Evolutionary conservation across 2,797 vertebrate species (phyloP).

Genomic region (Remorina albescens): DNA sequence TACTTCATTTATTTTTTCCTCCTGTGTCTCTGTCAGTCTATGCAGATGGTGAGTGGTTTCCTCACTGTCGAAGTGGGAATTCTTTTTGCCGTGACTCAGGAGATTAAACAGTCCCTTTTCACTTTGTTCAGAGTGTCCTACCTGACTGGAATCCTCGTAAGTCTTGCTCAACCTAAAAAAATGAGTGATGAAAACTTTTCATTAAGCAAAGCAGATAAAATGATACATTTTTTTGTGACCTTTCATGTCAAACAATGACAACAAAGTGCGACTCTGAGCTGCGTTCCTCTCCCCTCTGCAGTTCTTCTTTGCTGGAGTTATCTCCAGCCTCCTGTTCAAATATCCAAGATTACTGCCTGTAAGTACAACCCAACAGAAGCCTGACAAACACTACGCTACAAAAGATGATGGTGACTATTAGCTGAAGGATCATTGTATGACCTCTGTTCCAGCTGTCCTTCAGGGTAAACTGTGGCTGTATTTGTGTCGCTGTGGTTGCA

Average conservation of each 20-base stretch:
- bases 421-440: background rate
- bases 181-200: background rate
- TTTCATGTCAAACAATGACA: background rate
- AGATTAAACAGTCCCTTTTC: background rate
- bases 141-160: constrained; percentile 78
- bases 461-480: constrained; percentile 64
- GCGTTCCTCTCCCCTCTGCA: constrained; percentile 39
- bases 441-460: constrained; percentile 70
- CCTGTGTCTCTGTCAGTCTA: constrained; percentile 63
- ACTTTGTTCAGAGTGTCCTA: constrained; percentile 80
- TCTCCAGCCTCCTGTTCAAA: constrained; percentile 77
- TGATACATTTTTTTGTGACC: background rate
- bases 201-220: background rate
- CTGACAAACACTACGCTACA: background rate
- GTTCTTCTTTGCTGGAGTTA: constrained; percentile 77
- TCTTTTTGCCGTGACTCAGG: constrained; percentile 61
- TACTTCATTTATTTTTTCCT: background rate
- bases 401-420: background rate
- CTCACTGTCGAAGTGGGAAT: constrained; percentile 81
- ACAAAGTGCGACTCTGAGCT: no score
- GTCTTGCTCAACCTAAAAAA: constrained; percentile 21
- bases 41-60: constrained; percentile 79
- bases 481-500: constrained; percentile 56
- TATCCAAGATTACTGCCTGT: constrained; percentile 74
- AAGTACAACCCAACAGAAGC: constrained; percentile 37